Conservation (phyloP, 2,888 invertebrate genomes). For the Euclidia mi region DNA sequence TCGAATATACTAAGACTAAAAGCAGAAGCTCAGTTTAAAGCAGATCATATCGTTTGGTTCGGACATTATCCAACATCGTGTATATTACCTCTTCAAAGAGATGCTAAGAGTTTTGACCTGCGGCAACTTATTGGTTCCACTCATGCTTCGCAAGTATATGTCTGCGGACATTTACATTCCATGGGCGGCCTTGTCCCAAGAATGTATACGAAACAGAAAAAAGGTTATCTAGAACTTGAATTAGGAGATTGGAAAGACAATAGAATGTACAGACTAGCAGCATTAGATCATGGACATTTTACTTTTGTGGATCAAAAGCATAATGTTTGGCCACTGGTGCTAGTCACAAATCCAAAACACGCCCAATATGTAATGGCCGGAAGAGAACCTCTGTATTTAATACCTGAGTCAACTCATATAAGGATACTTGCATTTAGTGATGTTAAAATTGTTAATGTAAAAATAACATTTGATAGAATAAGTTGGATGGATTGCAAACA, state of each 20-base stretch:
- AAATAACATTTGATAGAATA: slow-evolving; percentile 91
- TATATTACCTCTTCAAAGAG: slow-evolving; percentile 91
- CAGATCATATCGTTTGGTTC: slow-evolving; percentile 91
- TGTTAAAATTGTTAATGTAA: slow-evolving; percentile 91
- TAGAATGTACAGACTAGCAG: slow-evolving; percentile 95
- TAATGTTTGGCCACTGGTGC: slow-evolving; percentile 94
- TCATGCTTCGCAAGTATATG: slow-evolving; percentile 92
- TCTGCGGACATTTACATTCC: slow-evolving; percentile 97
- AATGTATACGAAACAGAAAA: slow-evolving; percentile 96
- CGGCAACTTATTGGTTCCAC: slow-evolving; percentile 90
- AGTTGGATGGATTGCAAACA: slow-evolving; percentile 91
- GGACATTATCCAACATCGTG: slow-evolving; percentile 98
- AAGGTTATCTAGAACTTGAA: slow-evolving; percentile 96
- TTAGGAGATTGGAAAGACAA: slow-evolving; percentile 98
- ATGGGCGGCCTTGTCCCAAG: slow-evolving; percentile 94
- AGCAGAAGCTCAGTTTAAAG: slow-evolving; percentile 84
- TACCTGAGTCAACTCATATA: slow-evolving; percentile 93
- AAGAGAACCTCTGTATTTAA: slow-evolving; percentile 92
- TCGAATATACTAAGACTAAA: slow-evolving; percentile 89
- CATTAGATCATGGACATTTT: slow-evolving; percentile 97
- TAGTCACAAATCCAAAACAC: slow-evolving; percentile 98
- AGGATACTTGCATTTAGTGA: slow-evolving; percentile 95
- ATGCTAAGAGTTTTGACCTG: slow-evolving; percentile 84
- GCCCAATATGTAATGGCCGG: slow-evolving; percentile 93
- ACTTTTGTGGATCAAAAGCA: slow-evolving; percentile 95